Evolutionary conservation across 2,113 vertebrate species (phyloP).

Genomic region (Pantherophis guttatus): DNA sequence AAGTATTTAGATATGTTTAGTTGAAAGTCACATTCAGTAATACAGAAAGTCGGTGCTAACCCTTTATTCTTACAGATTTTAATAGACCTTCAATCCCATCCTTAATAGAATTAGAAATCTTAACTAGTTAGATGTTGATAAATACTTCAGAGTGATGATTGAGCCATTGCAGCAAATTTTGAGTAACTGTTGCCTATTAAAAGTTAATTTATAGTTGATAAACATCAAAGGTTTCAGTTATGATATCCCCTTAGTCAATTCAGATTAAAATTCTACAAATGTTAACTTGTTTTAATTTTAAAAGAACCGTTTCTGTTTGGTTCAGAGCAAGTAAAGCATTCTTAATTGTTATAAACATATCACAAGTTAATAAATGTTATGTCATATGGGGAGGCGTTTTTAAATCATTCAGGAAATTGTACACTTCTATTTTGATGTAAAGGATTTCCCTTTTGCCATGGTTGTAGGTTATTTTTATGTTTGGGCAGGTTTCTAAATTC

Average conservation of each 20-base stretch:
- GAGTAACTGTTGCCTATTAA: neutral
- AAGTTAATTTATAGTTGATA: neutral
- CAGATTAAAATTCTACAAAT: neutral
- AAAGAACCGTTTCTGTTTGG: neutral
- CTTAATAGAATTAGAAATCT: neutral
- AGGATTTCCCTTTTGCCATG: neutral
- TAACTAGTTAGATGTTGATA: too few relatives aligned
- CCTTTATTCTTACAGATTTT: neutral
- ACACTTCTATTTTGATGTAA: neutral
- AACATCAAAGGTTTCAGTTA: neutral
- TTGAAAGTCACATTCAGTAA: neutral
- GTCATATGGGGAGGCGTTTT: neutral
- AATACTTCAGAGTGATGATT: neutral
- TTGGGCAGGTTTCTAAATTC: neutral
- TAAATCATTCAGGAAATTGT: neutral
- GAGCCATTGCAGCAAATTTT: neutral
- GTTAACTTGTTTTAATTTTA: neutral
- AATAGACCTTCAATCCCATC: neutral
- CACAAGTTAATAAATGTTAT: neutral
- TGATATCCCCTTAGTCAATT: neutral
- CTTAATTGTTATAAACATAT: neutral
- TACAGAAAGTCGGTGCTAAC: neutral
- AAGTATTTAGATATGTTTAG: neutral
- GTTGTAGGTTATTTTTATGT: neutral
- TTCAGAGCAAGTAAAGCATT: neutral